phyloP scores from a whole-genome alignment of 2,888 invertebrate genomes.

The Noctua janthe region DNA sequence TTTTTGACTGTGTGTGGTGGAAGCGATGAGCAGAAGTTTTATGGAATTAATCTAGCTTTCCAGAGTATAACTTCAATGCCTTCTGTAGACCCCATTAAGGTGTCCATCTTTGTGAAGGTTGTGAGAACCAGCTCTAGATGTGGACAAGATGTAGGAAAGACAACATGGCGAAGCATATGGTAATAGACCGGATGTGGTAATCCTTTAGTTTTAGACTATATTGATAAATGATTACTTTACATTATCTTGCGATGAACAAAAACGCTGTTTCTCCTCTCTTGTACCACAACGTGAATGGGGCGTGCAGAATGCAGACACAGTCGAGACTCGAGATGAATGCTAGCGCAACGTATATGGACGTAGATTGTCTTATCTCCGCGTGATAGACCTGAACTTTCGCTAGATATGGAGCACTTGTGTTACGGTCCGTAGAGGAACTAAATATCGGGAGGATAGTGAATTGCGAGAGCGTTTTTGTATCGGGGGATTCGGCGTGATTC shows the following conservation, averaged over 20 bases:
- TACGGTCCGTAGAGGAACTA: not conserved
- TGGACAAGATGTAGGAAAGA: not conserved
- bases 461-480: not conserved
- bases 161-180: not conserved
- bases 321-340: constrained; percentile 70
- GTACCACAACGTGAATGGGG: constrained; percentile 69
- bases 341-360: constrained; percentile 75
- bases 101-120: not conserved
- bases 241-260: not conserved
- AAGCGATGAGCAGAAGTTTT: constrained; percentile 11
- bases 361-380: constrained; percentile 58
- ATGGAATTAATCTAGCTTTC: not conserved
- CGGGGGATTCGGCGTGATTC: not conserved
- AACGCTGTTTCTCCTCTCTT: constrained; percentile 58
- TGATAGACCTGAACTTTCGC: constrained; percentile 66
- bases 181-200: not conserved
- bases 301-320: constrained; percentile 67
- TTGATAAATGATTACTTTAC: not conserved
- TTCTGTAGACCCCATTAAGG: not conserved
- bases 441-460: not conserved
- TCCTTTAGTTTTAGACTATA: not conserved
- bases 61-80: not conserved
- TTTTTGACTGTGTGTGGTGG: constrained; percentile 37
- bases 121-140: not conserved
- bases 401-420: constrained; percentile 34